phyloP scores from a whole-genome alignment of 2,888 invertebrate genomes.

The Didymodactylos carnosus region DNA sequence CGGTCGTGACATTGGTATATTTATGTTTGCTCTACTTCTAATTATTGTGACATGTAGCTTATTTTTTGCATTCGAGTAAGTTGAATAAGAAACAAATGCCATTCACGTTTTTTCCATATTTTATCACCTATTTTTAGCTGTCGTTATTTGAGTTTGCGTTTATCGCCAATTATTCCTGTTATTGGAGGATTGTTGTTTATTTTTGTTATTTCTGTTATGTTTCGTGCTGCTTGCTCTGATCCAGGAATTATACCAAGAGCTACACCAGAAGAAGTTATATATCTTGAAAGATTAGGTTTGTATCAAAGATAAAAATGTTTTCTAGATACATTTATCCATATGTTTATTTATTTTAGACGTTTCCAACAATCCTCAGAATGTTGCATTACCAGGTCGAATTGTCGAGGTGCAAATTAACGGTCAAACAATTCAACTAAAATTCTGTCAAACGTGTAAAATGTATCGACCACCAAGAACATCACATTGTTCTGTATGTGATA shows the following conservation, averaged over 20 bases:
- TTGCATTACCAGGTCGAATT: neutral
- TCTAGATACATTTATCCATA: too few relatives aligned
- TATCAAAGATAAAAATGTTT: neutral
- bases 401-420: slow-evolving; percentile 21
- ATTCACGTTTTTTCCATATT: neutral
- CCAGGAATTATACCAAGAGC: slow-evolving; percentile 75
- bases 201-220: slow-evolving; percentile 75
- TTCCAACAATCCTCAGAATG: neutral
- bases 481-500: slow-evolving; percentile 96
- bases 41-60: slow-evolving; percentile 77
- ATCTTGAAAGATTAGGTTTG: slow-evolving; percentile 56
- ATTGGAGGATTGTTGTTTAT: slow-evolving; percentile 68
- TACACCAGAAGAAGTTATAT: slow-evolving; percentile 64
- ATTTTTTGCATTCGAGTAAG: slow-evolving; percentile 92
- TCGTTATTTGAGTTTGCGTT: slow-evolving; percentile 65
- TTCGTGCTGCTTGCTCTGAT: slow-evolving; percentile 75
- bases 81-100: slow-evolving; percentile 20
- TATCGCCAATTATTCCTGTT: slow-evolving; percentile 75
- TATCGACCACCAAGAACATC: slow-evolving; percentile 92
- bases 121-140: slow-evolving; percentile 53
- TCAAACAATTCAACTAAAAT: slow-evolving; percentile 67
- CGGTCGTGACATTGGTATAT: slow-evolving; percentile 80
- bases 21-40: slow-evolving; percentile 77
- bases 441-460: slow-evolving; percentile 98
- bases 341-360: too few relatives aligned